A percentile compares a stretch with the other conserved stretches of the same genome.
Evolutionary conservation across 2,888 invertebrate species (phyloP).

Genomic region (Pterostichus niger): DNA sequence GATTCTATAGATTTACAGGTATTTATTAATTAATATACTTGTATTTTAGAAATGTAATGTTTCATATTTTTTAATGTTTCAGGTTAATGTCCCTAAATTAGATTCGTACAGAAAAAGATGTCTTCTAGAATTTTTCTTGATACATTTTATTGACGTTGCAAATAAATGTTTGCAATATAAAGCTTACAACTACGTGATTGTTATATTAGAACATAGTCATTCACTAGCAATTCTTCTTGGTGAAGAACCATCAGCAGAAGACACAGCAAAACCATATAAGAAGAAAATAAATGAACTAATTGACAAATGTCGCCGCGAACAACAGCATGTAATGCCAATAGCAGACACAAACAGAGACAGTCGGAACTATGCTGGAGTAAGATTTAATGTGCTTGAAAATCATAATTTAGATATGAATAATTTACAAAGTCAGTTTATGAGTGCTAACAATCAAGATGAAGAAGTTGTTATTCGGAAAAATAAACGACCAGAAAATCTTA

Average conservation of each 20-base stretch:
- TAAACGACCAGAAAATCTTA: constrained; percentile 39
- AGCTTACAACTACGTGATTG: constrained; percentile 81
- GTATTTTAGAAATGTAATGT: constrained; percentile 13
- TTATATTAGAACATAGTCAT: constrained; percentile 86
- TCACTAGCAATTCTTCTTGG: constrained; percentile 82
- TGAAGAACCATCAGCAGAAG: constrained; percentile 80
- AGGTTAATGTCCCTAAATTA: constrained; percentile 76
- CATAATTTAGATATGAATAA: constrained; percentile 40
- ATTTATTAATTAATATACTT: constrained; percentile 70
- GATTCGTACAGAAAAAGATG: constrained; percentile 82
- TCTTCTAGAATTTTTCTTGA: constrained; percentile 85
- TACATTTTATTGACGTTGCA: constrained; percentile 86
- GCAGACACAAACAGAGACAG: constrained; percentile 22
- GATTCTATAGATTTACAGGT: constrained; percentile 81
- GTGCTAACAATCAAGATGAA: constrained; percentile 26
- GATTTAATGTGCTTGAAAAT: constrained; percentile 1
- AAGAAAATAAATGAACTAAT: constrained; percentile 80
- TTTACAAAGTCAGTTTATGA: constrained; percentile 28
- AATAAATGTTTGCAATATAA: constrained; percentile 82
- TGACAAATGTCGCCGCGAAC: constrained; percentile 73
- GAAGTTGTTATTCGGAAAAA: constrained; percentile 19
- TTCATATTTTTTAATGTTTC: constrained; percentile 68
- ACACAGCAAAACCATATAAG: constrained; percentile 74
- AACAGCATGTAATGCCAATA: neutral
- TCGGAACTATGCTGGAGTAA: constrained; percentile 26